Conservation (phyloP, 2,113 vertebrate species). For the Cyanoderma ruficeps region DNA sequence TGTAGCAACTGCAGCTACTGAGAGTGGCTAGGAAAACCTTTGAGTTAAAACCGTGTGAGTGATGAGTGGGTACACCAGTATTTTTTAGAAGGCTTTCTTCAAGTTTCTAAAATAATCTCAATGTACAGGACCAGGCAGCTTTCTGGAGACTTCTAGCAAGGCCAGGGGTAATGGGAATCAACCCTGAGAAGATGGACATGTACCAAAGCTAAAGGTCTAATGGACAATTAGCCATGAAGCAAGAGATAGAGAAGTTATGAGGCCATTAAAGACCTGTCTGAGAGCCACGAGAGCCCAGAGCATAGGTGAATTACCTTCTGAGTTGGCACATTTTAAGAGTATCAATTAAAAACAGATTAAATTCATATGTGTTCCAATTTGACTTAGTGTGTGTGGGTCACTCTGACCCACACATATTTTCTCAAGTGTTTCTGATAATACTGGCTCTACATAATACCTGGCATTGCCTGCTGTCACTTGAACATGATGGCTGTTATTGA, state of each 20-base stretch:
- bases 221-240: background rate
- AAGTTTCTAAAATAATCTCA: background rate
- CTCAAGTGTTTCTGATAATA: background rate
- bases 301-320: background rate
- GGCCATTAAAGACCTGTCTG: background rate
- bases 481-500: background rate
- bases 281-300: background rate
- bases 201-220: background rate
- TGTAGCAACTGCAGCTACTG: background rate
- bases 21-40: background rate
- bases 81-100: background rate
- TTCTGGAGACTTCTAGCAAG: background rate
- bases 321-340: background rate
- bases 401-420: background rate
- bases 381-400: background rate
- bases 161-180: background rate
- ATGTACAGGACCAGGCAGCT: background rate
- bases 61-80: background rate
- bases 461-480: background rate
- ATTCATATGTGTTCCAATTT: background rate
- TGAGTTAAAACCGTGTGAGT: background rate
- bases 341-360: conserved; percentile 26
- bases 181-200: background rate
- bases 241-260: background rate
- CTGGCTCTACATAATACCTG: background rate